Percentiles rank a stretch among this genome's conserved stretches.
phyloP scores from a whole-genome alignment of 2,113 vertebrate species.

The Hippocampus guttulatus region DNA sequence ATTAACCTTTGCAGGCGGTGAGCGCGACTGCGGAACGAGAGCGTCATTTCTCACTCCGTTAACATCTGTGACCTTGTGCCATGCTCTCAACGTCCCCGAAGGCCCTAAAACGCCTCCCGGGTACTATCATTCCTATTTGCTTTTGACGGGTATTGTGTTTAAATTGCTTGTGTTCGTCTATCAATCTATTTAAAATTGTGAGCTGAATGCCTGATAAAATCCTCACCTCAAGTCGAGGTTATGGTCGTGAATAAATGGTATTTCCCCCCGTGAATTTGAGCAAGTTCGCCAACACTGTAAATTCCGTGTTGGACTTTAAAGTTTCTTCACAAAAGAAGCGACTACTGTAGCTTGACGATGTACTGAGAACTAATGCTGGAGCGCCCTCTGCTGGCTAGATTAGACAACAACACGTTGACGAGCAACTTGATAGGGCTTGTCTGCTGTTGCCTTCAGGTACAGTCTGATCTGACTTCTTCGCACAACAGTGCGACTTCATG shows the following conservation, averaged over 20 bases:
- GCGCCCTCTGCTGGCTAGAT: neutral
- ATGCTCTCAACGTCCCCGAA: neutral
- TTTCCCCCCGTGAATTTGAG: neutral
- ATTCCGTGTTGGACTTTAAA: neutral
- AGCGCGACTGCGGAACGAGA: slow-evolving; percentile 8
- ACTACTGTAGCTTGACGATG: neutral
- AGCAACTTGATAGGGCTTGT: neutral
- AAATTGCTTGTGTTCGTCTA: neutral
- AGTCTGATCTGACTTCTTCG: no score
- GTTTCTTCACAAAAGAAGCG: neutral
- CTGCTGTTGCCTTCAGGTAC: neutral
- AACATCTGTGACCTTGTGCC: slow-evolving; percentile 33
- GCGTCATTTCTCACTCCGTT: slow-evolving; percentile 28
- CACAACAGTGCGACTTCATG: no score
- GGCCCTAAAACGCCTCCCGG: neutral
- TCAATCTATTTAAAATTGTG: neutral
- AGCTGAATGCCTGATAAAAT: neutral
- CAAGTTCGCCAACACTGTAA: neutral
- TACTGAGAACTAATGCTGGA: no score
- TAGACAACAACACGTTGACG: neutral
- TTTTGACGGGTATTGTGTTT: neutral
- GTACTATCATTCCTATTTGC: neutral
- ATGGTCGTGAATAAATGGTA: neutral
- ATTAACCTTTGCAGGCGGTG: slow-evolving; percentile 50
- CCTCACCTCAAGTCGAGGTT: neutral